Percentiles rank a stretch among this genome's conserved stretches.
Conservation (phyloP, 2,797 vertebrate species). For the Spheniscus humboldti region DNA sequence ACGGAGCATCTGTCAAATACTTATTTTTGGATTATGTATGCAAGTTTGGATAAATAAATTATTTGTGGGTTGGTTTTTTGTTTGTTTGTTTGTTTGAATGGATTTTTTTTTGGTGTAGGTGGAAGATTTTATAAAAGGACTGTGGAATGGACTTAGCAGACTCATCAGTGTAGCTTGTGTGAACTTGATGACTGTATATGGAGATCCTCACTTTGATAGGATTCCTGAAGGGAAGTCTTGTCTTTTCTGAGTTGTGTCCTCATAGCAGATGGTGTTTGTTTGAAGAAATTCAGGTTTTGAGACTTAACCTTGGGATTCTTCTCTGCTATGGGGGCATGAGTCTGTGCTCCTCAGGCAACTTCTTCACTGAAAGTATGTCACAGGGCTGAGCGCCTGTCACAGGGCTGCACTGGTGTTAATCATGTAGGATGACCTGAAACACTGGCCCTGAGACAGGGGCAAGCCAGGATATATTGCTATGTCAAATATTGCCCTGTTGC, state of each 20-base stretch:
- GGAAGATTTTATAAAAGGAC: background rate
- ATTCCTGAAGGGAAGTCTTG: background rate
- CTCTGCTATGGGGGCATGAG: background rate
- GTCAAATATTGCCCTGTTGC: background rate
- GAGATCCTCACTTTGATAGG: background rate
- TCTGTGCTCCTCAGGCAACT: background rate
- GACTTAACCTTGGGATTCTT: background rate
- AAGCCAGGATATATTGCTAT: background rate
- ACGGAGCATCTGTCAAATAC: background rate
- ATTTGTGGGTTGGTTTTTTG: background rate
- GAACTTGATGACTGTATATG: background rate
- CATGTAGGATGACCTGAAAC: background rate
- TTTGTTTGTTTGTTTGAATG: background rate
- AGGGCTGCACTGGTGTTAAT: background rate
- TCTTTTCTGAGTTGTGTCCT: background rate
- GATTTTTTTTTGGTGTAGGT: background rate
- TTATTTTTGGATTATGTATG: background rate
- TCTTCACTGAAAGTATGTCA: background rate
- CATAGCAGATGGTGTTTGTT: background rate
- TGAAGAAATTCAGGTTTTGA: background rate
- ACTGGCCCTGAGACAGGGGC: accelerated
- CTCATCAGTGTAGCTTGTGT: background rate
- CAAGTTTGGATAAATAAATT: background rate
- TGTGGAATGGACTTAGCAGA: background rate
- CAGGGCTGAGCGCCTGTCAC: background rate